phyloP scores from a whole-genome alignment of 2,113 vertebrate species.

The Australoheros scitulus region DNA sequence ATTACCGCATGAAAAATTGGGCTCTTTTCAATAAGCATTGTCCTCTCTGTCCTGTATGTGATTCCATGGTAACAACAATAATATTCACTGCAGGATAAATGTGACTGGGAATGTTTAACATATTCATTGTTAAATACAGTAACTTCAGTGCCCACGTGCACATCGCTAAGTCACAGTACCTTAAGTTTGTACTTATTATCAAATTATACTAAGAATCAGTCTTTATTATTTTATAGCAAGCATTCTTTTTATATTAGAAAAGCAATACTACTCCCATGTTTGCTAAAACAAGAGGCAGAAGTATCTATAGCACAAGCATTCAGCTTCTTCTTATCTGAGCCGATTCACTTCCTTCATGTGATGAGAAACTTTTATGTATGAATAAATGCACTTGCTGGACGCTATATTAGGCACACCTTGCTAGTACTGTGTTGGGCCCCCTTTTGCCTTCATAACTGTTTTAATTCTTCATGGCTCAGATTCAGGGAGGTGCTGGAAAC shows the following conservation, averaged over 20 bases:
- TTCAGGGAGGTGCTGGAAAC: neutral
- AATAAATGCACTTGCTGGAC: neutral
- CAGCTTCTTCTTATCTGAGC: neutral
- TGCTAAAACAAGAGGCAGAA: neutral
- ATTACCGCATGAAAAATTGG: slow-evolving; percentile 30
- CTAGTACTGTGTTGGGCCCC: neutral
- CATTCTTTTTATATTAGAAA: neutral
- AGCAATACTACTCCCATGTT: neutral
- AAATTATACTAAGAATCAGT: neutral
- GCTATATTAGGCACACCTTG: too few relatives aligned
- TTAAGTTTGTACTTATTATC: neutral
- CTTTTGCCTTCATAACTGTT: neutral
- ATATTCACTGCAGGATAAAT: slow-evolving; percentile 1
- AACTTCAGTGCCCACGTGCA: neutral
- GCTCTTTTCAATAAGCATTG: slow-evolving; percentile 17
- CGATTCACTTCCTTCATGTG: neutral
- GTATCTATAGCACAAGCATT: neutral
- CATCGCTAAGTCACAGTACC: neutral
- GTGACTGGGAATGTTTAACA: neutral
- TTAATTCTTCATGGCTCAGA: neutral
- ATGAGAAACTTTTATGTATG: neutral
- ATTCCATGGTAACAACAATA: slow-evolving; percentile 21
- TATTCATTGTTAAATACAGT: neutral
- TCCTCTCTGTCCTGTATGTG: slow-evolving; percentile 19
- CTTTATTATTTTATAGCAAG: neutral